Percentiles rank a stretch among this genome's conserved stretches.
Conservation (phyloP, 2,113 vertebrate species). For the Strix aluco region DNA sequence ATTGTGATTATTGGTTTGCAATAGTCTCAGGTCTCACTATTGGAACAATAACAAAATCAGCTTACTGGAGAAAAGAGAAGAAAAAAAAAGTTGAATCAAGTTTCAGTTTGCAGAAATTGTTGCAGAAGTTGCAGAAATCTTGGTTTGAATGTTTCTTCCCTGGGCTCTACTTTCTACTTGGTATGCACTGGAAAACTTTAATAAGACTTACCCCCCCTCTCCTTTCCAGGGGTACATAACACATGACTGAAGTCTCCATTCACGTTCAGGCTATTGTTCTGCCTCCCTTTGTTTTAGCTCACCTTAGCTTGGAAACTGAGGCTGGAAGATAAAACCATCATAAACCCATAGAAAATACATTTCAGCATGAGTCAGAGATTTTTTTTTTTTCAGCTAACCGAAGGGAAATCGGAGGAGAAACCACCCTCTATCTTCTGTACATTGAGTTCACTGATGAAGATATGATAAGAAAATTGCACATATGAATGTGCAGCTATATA, state of each 20-base stretch:
- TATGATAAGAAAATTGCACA: not conserved
- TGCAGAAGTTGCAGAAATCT: not conserved
- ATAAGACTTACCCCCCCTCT: not conserved
- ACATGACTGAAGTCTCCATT: not conserved
- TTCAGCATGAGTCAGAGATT: not conserved
- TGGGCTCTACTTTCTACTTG: not conserved
- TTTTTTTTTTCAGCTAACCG: not conserved
- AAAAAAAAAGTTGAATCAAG: not conserved
- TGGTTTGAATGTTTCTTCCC: not conserved
- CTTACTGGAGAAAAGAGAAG: not conserved
- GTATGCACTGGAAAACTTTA: not conserved
- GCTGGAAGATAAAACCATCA: not conserved
- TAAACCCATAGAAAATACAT: not conserved
- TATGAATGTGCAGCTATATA: not conserved
- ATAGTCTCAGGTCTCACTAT: not conserved
- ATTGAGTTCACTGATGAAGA: not conserved
- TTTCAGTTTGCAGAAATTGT: too few species aligned
- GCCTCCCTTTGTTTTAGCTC: not conserved
- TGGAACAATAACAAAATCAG: not conserved
- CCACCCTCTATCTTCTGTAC: not conserved
- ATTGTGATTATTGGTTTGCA: not conserved
- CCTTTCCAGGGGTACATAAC: not conserved
- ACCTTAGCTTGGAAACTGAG: not conserved
- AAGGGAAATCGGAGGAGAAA: not conserved
- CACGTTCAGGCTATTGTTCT: not conserved